These are phyloP conservation scores for Coilia nasus DNA, from an alignment of 2,797 vertebrate species.

Conservation along the genomic window DNA sequence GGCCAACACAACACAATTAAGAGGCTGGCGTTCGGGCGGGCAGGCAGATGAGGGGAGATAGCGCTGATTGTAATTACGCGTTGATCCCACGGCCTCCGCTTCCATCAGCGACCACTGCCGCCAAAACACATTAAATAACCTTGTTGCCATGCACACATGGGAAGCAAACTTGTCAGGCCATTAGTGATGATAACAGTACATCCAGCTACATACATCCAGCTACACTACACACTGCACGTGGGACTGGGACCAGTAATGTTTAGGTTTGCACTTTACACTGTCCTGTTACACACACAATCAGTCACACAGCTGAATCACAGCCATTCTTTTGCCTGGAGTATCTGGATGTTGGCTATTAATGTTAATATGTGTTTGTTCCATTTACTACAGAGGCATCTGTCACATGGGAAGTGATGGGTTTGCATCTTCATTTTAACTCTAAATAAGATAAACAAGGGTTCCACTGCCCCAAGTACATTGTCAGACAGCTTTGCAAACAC, in stretches of 20 bases:
- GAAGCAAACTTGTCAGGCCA: slow-evolving; percentile 32
- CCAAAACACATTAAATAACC: slow-evolving; percentile 51
- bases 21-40: slow-evolving; percentile 44
- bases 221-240: slow-evolving; percentile 22
- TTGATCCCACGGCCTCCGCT: slow-evolving; percentile 57
- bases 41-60: slow-evolving; percentile 56
- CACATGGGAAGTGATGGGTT: not conserved
- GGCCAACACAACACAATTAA: slow-evolving; percentile 62
- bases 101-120: slow-evolving; percentile 54
- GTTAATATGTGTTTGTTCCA: not conserved
- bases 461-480: not conserved
- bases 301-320: not conserved
- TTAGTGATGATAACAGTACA: slow-evolving; percentile 24
- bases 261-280: not conserved
- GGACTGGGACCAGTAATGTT: not conserved
- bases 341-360: not conserved
- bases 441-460: not conserved
- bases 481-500: slow-evolving; percentile 20
- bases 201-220: not conserved
- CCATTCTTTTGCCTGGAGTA: too few species aligned
- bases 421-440: not conserved
- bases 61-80: slow-evolving; percentile 61
- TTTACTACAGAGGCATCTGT: not conserved
- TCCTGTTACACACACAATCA: not conserved
- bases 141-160: slow-evolving; percentile 43